Conservation (phyloP, 1,140 invertebrate species). For the Rhagoletis zephyria region DNA sequence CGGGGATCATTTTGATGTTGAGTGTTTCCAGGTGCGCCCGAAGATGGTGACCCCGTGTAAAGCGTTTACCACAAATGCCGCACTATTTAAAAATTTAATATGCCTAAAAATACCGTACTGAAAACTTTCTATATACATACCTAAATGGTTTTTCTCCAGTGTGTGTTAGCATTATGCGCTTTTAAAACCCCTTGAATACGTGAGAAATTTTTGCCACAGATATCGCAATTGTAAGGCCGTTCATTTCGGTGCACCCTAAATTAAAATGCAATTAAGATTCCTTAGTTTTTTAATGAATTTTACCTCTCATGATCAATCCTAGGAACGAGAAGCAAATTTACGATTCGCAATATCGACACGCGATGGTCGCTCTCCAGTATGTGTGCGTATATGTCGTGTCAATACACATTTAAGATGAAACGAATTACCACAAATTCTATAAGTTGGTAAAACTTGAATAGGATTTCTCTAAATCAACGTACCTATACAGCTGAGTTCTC, state of each 20-base stretch:
- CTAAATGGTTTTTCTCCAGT: conserved; percentile 69
- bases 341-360: conserved; percentile 81
- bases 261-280: not conserved
- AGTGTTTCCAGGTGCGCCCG: conserved; percentile 69
- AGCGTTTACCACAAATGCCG: conserved; percentile 66
- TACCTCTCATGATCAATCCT: conserved; percentile 77
- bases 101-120: no score
- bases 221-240: conserved; percentile 80
- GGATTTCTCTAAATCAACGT: no score
- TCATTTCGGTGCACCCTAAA: conserved; percentile 81
- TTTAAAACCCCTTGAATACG: conserved; percentile 78
- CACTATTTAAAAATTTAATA: conserved; percentile 61
- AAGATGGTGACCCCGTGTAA: conserved; percentile 69
- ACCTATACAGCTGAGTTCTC: not conserved
- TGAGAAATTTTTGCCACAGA: conserved; percentile 83
- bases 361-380: conserved; percentile 75
- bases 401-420: conserved; percentile 71
- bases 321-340: conserved; percentile 78
- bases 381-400: conserved; percentile 69
- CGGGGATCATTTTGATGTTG: conserved; percentile 67
- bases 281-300: not conserved
- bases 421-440: conserved; percentile 66
- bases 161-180: conserved; percentile 75
- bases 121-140: conserved; percentile 59
- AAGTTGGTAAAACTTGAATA: conserved; percentile 3